phyloP scores from a whole-genome alignment of 2,113 vertebrate genomes.

The Colius striatus region DNA sequence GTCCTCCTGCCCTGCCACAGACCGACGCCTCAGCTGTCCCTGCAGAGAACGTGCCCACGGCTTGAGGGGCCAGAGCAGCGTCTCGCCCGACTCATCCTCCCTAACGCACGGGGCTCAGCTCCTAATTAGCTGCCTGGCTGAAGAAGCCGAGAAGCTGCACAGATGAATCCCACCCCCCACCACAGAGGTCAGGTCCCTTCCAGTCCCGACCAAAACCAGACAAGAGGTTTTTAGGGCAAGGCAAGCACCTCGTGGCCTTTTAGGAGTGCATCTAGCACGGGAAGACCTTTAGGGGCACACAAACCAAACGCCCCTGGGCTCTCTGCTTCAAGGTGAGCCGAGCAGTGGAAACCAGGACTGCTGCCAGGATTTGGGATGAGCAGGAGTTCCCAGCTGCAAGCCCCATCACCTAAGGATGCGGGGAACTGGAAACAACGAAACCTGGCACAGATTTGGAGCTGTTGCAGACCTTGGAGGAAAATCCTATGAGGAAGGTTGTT shows the following conservation, averaged over 20 bases:
- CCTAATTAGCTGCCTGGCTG: neutral
- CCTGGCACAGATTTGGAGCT: neutral
- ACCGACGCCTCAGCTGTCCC: neutral
- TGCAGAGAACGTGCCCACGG: rapidly evolving
- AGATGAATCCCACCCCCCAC: neutral
- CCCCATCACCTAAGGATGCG: neutral
- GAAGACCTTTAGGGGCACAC: neutral
- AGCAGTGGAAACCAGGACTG: neutral
- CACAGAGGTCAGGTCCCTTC: rapidly evolving
- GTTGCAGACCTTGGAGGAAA: neutral
- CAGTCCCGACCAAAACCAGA: neutral
- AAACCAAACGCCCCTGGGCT: neutral
- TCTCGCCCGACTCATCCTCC: neutral
- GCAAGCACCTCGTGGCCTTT: rapidly evolving
- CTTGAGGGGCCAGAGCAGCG: rapidly evolving
- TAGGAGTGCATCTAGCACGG: rapidly evolving
- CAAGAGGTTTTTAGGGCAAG: neutral
- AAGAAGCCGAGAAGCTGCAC: neutral
- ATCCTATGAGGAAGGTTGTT: neutral
- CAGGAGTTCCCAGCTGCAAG: neutral
- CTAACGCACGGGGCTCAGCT: neutral
- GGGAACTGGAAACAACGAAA: neutral
- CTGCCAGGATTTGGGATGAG: neutral
- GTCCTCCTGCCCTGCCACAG: neutral
- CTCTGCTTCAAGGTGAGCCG: neutral